Base-by-base conservation (phyloP, 2,797 vertebrate species). In the Periophthalmus magnuspinnatus region DNA sequence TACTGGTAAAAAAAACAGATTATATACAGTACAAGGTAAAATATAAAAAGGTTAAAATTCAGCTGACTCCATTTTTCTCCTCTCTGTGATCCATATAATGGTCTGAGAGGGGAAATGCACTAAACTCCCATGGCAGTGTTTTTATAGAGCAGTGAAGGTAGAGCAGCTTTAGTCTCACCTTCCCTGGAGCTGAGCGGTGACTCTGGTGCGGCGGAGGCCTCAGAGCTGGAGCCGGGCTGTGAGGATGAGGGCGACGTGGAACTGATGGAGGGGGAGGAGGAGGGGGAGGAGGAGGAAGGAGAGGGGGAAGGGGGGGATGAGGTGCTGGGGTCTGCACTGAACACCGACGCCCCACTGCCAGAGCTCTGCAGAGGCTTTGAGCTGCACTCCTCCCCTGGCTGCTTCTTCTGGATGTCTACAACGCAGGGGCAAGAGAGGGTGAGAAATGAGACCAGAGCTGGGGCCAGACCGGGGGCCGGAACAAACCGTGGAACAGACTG, bases 361-460 rank as follows among this genome's bases (percentile, higher is more conserved):
- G 87, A 93, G 92, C 94, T 95, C 92, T 95, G 95, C 94, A 94
- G 93, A 84, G 96, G 94, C 92, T 93, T 95, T 87, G 95, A 93
- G 90, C 94, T 70, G 78, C 95, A 95, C 93, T 96, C 96, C 73
- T 96, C 95, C 0, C 95, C 95, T 67, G 94, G 93, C 89, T 95
- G 95, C 92, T 97, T 97, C 93, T 97, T 96, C 91, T 96, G 93
- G 90, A 96, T 94, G 91, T 97, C 96, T 97, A 77, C 24, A 87
- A 73, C 36, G 6, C 17, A 63, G 11, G 34, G 28, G 68, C 79
- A 63, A 68, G 78, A 0, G 2, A n/a, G 48, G 7, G n/a, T 9
- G 19, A 9, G 68, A 21, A 4, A 65, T n/a, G 17, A 22, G 36
- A 7, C 36, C 10, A 38, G 10, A 10, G 8, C 8, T 38, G 8